Base-by-base conservation (phyloP, 2,113 vertebrate genomes). In the Pluvianellus socialis region DNA sequence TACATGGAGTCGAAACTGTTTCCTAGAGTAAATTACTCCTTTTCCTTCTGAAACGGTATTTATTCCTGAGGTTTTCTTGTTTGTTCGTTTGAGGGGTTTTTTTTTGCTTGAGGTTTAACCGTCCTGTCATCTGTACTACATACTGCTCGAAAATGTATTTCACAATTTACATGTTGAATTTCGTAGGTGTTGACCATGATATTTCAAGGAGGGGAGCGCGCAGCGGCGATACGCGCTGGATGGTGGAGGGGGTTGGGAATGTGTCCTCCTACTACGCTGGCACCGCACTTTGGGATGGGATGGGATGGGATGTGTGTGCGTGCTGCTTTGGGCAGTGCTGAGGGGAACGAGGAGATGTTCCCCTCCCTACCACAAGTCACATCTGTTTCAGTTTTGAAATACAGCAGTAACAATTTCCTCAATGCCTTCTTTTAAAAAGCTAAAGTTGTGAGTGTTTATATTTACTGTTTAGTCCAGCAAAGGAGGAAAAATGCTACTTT, bases 161-260 rank as follows among this genome's bases (percentile, higher is more conserved):
- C 55, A 33, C 23, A 47, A 7, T 30, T 52, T 45, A 8, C 17
- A 2, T 19, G 19, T 40, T 53, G 72, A 77, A 21, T 7, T 71
- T 74, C 8, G 3, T 33, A 17, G 59, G n/a, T 63, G 1, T n/a
- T 50, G 58, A 15, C 20, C 3, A 0, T 6, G 53, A 8, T 44
- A 14, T 30, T 81, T 65, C 4, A 8, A 27, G 38, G 63, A 35
- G 44, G 50, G 8, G 4, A 56, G 67, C 0, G 2, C 18, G 30
- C 13, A 14, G 45, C 4, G 2, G 42, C 0, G 18, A 2, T 59
- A 17, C 0, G 7, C 1, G 2, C 5, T 28, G 52, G 24, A 1
- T 73, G 75, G 5, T 7, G 62, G 35, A 24, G 35, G 15, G 65
- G 23, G 5, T 28, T 33, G 58, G 15, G 59, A 45, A 10, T 2